Percentiles rank a stretch among this genome's conserved stretches.
These are phyloP conservation scores for Murina feae DNA, from an alignment of 2,113 vertebrate species.

Conservation along the genomic window DNA sequence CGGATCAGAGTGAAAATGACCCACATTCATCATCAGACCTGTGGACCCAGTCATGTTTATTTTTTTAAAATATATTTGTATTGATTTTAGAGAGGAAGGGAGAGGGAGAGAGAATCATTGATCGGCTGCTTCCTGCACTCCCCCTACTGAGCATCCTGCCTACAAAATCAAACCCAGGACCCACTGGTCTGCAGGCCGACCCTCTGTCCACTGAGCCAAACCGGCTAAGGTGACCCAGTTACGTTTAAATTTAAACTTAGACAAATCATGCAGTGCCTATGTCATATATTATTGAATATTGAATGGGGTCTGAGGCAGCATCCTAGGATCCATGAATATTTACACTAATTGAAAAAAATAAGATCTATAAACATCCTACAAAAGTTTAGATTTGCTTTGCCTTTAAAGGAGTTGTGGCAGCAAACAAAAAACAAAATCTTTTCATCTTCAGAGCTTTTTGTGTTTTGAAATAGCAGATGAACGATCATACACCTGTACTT, in stretches of 20 bases:
- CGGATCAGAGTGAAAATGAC: neutral
- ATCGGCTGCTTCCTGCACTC: too few species aligned
- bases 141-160: too few species aligned
- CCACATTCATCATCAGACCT: neutral
- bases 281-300: neutral
- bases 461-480: neutral
- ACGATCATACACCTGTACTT: neutral
- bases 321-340: neutral
- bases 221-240: neutral
- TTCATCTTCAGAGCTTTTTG: neutral
- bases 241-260: neutral
- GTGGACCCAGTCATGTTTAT: neutral
- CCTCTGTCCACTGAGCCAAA: too few species aligned
- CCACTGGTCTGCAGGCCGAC: too few species aligned
- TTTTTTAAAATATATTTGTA: too few species aligned
- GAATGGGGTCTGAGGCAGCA: neutral
- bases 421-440: neutral
- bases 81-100: too few species aligned
- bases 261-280: neutral
- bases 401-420: slow-evolving; percentile 24
- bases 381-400: slow-evolving; percentile 17
- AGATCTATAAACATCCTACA: neutral
- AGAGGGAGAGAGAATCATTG: too few species aligned
- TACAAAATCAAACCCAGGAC: too few species aligned
- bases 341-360: neutral